phyloP scores from a whole-genome alignment of 2,113 vertebrate species.

The Petrocephalus microphthalmus region DNA sequence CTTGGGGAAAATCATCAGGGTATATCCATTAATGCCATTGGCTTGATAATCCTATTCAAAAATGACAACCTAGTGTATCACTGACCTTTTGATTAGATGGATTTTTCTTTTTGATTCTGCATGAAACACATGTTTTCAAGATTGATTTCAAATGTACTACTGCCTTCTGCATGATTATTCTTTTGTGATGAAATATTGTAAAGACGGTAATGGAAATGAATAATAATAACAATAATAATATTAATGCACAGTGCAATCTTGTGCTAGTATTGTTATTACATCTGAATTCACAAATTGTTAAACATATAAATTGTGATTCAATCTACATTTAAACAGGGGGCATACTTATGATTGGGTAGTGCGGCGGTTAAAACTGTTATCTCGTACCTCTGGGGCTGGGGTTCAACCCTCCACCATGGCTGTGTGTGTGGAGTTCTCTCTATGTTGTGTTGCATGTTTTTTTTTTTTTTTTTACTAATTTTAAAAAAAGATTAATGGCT shows the following conservation, averaged over 20 bases:
- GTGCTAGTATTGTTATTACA: too few relatives aligned
- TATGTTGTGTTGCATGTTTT: too few relatives aligned
- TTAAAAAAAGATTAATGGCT: not conserved
- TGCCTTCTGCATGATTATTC: not conserved
- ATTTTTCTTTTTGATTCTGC: not conserved
- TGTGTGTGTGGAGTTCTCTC: not conserved
- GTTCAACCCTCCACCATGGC: not conserved
- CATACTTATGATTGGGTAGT: not conserved
- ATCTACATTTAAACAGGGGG: too few relatives aligned
- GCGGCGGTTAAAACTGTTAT: not conserved
- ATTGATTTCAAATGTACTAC: not conserved
- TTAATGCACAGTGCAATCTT: not conserved
- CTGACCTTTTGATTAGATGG: not conserved
- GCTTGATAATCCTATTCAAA: constrained; percentile 5
- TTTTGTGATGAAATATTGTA: not conserved
- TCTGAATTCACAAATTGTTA: too few relatives aligned
- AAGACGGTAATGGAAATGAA: not conserved
- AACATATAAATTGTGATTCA: too few relatives aligned
- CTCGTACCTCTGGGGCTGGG: not conserved
- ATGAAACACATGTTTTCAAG: not conserved
- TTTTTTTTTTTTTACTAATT: too few relatives aligned
- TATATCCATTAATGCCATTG: not conserved
- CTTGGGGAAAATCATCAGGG: not conserved
- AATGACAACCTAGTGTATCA: not conserved
- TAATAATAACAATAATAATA: not conserved